Percentiles rank a stretch among this genome's conserved stretches.
These are phyloP conservation scores for Tetramorium parvispinum DNA, from an alignment of 1,140 invertebrate species.

Conservation along the genomic window DNA sequence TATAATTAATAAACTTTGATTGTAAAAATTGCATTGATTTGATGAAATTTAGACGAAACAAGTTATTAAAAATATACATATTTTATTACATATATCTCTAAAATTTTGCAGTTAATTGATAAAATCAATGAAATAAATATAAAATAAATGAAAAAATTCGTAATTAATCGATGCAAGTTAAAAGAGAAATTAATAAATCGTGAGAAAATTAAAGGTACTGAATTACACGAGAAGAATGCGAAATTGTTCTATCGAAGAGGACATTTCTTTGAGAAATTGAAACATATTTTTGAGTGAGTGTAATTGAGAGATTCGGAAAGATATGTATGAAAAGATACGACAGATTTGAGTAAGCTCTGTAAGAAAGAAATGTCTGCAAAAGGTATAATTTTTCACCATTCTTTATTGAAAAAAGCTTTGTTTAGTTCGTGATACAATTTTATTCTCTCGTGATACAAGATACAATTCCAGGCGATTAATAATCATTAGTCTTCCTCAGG, in stretches of 20 bases:
- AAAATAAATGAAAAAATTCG: not conserved
- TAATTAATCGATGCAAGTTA: not conserved
- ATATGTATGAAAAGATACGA: not conserved
- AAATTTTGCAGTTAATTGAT: too few species aligned
- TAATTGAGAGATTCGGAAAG: not conserved
- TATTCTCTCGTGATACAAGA: not conserved
- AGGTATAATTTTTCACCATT: slow-evolving; percentile 20
- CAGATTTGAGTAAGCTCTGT: not conserved
- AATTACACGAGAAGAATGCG: not conserved
- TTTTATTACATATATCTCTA: too few species aligned
- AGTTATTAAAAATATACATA: too few species aligned
- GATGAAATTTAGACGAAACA: too few species aligned
- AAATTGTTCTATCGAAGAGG: not conserved
- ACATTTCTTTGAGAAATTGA: not conserved
- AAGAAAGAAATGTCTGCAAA: not conserved
- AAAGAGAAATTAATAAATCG: not conserved
- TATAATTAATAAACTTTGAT: too few species aligned
- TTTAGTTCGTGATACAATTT: not conserved
- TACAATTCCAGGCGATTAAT: not conserved
- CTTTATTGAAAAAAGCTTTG: slow-evolving; percentile 57
- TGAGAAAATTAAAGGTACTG: not conserved
- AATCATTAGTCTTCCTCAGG: not conserved
- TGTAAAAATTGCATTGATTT: too few species aligned
- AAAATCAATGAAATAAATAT: too few species aligned
- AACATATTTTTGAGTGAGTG: not conserved